A percentile compares a stretch with the other conserved stretches of the same genome.
Evolutionary conservation across 1,140 invertebrate species (phyloP).

Genomic region (Propsilocerus akamusi): DNA sequence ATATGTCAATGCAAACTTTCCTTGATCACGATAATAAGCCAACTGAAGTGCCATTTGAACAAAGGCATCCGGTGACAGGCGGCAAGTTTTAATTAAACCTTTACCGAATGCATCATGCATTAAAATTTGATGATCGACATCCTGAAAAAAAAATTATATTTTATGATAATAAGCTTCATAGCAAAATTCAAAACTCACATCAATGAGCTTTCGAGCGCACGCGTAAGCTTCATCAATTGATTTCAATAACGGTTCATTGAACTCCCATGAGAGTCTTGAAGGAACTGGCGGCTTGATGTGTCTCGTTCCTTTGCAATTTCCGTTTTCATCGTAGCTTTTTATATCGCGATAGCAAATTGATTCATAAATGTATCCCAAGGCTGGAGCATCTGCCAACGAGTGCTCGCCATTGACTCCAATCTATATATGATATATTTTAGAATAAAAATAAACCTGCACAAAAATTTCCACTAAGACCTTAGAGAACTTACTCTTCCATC

Average conservation of each 20-base stretch:
- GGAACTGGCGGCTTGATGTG: conserved; percentile 58
- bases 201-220: neutral
- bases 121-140: neutral
- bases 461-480: too few relatives aligned
- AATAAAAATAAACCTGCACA: too few relatives aligned
- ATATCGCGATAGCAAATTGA: too few relatives aligned
- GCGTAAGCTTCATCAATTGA: conserved; percentile 7
- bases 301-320: conserved; percentile 55
- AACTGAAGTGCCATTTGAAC: conserved; percentile 86
- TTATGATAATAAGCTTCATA: neutral
- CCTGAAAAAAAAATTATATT: neutral
- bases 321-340: conserved; percentile 58
- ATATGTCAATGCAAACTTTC: neutral
- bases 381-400: too few relatives aligned
- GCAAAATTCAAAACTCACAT: neutral
- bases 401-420: too few relatives aligned
- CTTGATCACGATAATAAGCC: conserved; percentile 45
- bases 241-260: neutral
- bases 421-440: too few relatives aligned
- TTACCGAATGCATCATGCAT: conserved; percentile 60
- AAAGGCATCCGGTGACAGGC: conserved; percentile 78
- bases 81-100: conserved; percentile 77
- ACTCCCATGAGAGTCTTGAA: conserved; percentile 40
- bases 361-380: too few relatives aligned
- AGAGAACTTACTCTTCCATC: conserved; percentile 88